phyloP scores from a whole-genome alignment of 1,140 invertebrate genomes.

The Ctenoplectra terminalis region DNA sequence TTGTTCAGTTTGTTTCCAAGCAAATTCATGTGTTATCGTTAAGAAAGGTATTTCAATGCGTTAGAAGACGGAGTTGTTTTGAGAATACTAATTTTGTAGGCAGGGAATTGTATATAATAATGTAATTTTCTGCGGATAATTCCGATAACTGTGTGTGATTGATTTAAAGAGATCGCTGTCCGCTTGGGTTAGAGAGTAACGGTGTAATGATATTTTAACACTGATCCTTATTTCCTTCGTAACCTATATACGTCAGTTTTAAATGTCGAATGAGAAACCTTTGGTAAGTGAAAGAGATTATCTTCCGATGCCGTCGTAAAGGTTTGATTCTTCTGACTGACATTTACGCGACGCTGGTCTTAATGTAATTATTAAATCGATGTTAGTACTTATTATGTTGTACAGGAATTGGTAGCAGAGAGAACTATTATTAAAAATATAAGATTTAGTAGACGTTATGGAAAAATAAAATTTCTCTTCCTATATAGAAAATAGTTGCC shows the following conservation, averaged over 20 bases:
- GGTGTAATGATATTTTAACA: constrained; percentile 10
- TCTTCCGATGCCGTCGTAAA: constrained; percentile 2
- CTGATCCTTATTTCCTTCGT: constrained; percentile 28
- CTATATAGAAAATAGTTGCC: too few species aligned
- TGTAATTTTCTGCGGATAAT: too few species aligned
- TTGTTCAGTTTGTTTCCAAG: constrained; percentile 5
- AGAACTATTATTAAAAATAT: too few species aligned
- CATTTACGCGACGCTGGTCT: background rate
- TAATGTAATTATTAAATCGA: constrained; percentile 22
- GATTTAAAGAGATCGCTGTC: constrained; percentile 16
- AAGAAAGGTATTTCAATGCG: too few species aligned
- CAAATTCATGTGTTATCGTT: background rate
- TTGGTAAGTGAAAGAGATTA: constrained; percentile 23
- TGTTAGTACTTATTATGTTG: background rate
- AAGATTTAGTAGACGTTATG: too few species aligned
- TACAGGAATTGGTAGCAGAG: too few species aligned
- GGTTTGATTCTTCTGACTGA: background rate
- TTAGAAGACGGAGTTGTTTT: too few species aligned
- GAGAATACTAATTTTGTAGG: too few species aligned
- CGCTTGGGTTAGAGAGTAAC: background rate
- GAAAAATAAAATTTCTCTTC: too few species aligned
- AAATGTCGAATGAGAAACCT: constrained; percentile 66
- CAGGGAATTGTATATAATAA: too few species aligned
- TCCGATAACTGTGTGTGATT: background rate
- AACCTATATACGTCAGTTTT: constrained; percentile 68